Evolutionary conservation across 2,113 vertebrate species (phyloP), one percentile per base, ranked within the genome.

Genomic region (Cyanocitta stelleri): DNA sequence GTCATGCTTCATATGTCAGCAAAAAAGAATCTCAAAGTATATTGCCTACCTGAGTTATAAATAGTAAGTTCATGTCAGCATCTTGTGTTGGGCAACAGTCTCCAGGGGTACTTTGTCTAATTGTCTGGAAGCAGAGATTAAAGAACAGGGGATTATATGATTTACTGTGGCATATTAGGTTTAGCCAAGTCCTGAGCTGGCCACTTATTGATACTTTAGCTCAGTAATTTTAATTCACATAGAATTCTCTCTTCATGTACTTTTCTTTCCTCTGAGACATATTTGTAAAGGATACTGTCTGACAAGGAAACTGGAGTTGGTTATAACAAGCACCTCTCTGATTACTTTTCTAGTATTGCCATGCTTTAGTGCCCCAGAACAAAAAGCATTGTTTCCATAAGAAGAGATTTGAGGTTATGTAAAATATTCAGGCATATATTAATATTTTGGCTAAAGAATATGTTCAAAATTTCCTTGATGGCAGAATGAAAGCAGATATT

Each of bases 401-500:
- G 29, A 61, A 66, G 17, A 19, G 2, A 24, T 46, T 71, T 79
- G 13, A 80, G 59, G 79, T 94, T 77, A 52, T 1, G 33, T 77
- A 55, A 30, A 66, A 32, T 48, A 54, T 43, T 81, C 14, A 30
- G 13, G 11, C 4, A 2, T 13, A 24, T 85, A 66, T 22, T 64
- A 33, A 35, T 41, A 4, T 30, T 72, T 84, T 73, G 13, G 16
- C 46, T 80, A 49, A 87, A 49, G 20, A 55, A 16, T 27, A 46
- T 52, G 18, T 56, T 74, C 16, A 64, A 0, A 44, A 20, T 32
- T 69, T 78, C 52, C 75, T 85, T 93, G 64, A 80, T 93, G 92
- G 68, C 13, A 72, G 48, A 91, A 90, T 91, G n/a, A 63, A 94
- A 85, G 85, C 75, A 91, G 64, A 66, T 95, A 71, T 88, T 91